Percentiles rank a stretch among this genome's conserved stretches.
phyloP scores from a whole-genome alignment of 2,888 invertebrate genomes.

The Falcaria lacertinaria region DNA sequence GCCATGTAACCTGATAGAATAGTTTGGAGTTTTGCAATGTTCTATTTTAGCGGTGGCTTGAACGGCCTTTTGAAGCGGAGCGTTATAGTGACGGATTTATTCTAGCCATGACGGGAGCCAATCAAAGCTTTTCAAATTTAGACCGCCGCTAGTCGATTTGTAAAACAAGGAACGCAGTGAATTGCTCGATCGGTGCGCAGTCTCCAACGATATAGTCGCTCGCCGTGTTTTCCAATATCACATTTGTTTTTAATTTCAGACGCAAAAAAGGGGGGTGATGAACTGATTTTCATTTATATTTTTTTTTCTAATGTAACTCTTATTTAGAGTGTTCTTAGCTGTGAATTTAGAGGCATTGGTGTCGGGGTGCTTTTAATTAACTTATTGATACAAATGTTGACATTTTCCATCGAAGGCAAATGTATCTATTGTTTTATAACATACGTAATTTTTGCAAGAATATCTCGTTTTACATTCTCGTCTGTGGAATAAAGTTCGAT shows the following conservation, averaged over 20 bases:
- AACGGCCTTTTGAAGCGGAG: slow-evolving; percentile 44
- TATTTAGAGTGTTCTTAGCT: no score
- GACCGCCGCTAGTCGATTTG: slow-evolving; percentile 45
- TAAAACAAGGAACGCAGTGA: slow-evolving; percentile 50
- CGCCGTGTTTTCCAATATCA: not conserved
- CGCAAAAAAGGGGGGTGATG: no score
- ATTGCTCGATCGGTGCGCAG: slow-evolving; percentile 26
- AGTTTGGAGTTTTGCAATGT: slow-evolving; percentile 28
- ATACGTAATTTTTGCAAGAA: no score
- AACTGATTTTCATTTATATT: no score
- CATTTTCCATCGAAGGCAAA: no score
- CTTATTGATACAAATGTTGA: no score
- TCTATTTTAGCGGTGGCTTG: slow-evolving; percentile 41
- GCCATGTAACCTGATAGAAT: slow-evolving; percentile 9
- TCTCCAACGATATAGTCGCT: slow-evolving; percentile 5
- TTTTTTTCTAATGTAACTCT: no score
- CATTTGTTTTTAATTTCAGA: no score
- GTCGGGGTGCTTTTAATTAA: no score
- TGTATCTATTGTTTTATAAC: no score
- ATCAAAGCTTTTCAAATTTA: slow-evolving; percentile 65
- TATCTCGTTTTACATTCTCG: no score
- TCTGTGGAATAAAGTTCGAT: not conserved
- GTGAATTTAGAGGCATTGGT: no score
- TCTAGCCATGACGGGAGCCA: slow-evolving; percentile 49
- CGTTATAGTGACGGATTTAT: slow-evolving; percentile 44